A percentile compares a stretch with the other conserved stretches of the same genome.
These are phyloP conservation scores for Drosophila erecta DNA, from an alignment of 1,140 invertebrate species.

Conservation along the genomic window DNA sequence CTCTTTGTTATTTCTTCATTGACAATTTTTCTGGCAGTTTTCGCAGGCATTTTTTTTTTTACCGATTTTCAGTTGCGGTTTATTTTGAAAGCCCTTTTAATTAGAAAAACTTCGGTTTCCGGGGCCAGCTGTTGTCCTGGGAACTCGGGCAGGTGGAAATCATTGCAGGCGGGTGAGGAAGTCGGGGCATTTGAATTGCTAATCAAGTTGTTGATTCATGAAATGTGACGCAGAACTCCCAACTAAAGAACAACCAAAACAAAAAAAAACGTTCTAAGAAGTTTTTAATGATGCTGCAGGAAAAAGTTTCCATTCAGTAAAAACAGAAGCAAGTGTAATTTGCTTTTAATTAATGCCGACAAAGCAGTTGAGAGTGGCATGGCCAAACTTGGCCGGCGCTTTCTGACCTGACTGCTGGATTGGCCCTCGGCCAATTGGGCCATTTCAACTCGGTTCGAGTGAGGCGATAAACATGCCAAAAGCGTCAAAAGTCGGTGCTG, in stretches of 20 bases:
- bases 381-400: conserved; percentile 19
- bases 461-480: conserved; percentile 52
- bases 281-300: conserved; percentile 78
- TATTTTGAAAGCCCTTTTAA: conserved; percentile 70
- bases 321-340: conserved; percentile 60
- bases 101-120: conserved; percentile 60
- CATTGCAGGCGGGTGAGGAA: background rate
- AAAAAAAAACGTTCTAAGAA: conserved; percentile 50
- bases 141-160: conserved; percentile 58
- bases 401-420: conserved; percentile 6
- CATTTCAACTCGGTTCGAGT: conserved; percentile 34
- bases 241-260: conserved; percentile 4
- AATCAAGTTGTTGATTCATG: conserved; percentile 71
- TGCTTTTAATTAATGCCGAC: conserved; percentile 75
- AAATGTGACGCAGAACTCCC: conserved; percentile 48
- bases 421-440: conserved; percentile 46
- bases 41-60: conserved; percentile 24
- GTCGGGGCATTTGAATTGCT: conserved; percentile 71
- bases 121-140: conserved; percentile 54
- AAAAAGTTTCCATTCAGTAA: conserved; percentile 41
- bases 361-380: conserved; percentile 25
- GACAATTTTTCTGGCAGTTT: conserved; percentile 49
- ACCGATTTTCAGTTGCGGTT: conserved; percentile 44
- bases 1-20: conserved; percentile 37
- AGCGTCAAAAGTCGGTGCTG: conserved; percentile 41